Evolutionary conservation across 92 coral and sea anemone species (phyloP), one percentile per base, ranked within the genome.

Genomic region (Diadumene lineata): DNA sequence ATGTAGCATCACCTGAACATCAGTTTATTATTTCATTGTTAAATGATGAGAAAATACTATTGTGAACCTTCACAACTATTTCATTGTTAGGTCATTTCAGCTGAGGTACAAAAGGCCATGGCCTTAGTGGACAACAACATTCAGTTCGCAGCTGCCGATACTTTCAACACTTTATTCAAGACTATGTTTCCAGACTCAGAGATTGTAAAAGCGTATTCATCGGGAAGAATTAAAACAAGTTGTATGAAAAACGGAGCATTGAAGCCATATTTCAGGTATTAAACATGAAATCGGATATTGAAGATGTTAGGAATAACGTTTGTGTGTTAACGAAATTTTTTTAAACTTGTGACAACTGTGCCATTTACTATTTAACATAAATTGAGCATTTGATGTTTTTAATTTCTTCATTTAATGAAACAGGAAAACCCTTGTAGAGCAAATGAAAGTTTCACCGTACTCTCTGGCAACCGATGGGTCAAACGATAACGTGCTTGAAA

Each of bases 61-160:
- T 55, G 11, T 55, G 61, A 9, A 63, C 7, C 6, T 26, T 11
- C 33, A 3, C 55, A 28, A 16, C 7, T 31, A 2, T 69, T 34
- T n/a, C n/a, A n/a, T 30, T 29, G 32, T 32, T 29, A 86, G 86
- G 83, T 76, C 24, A 81, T 63, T 64, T 75, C 73, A 68, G 86
- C 87, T 29, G 81, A 81, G 73, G 87, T 81, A 28, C 71, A 70
- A 70, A 75, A 76, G 87, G 90, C 80, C 43, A 69, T 81, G 82
- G 75, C 86, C n/a, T 55, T 81, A 73, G 90, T 81, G 43, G 56
- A 75, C 43, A 75, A 60, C 58, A 86, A 86, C 51, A 56, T 86
- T 28, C 87, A 83, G 28, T 77, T 87, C 74, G 85, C 88, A 33
- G 85, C 85, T 30, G 88, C 88, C 19, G 92, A 87, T 38, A 82